These are phyloP conservation scores for Drosophila busckii DNA, from an alignment of 1,140 invertebrate species.

Conservation along the genomic window DNA sequence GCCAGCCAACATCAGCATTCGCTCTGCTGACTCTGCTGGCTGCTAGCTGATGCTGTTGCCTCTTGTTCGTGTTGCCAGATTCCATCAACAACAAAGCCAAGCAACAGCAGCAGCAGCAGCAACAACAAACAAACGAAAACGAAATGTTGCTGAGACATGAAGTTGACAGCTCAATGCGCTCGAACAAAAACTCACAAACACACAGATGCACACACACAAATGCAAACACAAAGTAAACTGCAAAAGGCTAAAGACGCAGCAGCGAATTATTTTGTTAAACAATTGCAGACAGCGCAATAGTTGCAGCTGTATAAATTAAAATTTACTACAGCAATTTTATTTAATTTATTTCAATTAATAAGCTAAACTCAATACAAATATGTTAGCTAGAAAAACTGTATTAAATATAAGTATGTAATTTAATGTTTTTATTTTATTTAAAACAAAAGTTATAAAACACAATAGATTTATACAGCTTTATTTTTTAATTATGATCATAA, in stretches of 20 bases:
- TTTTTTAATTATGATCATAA: no score
- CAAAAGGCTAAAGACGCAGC: constrained; percentile 27
- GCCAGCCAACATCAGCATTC: constrained; percentile 34
- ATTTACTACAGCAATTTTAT: no score
- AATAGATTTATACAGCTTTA: no score
- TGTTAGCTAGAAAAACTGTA: no score
- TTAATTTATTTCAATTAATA: no score
- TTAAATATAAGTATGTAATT: no score
- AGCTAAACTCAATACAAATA: no score
- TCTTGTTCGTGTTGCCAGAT: constrained; percentile 53
- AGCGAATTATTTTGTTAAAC: constrained; percentile 13
- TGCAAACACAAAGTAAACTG: constrained; percentile 23
- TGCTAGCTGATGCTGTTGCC: no score
- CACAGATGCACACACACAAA: constrained; percentile 11
- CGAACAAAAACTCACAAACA: constrained; percentile 52
- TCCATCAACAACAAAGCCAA: constrained; percentile 62
- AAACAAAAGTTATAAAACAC: no score
- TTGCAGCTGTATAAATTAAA: constrained; percentile 11
- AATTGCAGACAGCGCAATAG: constrained; percentile 16
- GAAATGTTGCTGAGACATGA: constrained; percentile 73
- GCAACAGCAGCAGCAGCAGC: constrained; percentile 29
- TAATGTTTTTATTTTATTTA: no score
- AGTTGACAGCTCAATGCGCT: constrained; percentile 75
- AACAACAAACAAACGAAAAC: constrained; percentile 59
- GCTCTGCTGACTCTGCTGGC: constrained; percentile 36